These are phyloP conservation scores for Perca schrenkii DNA, from an alignment of 2,113 vertebrate genomes.

Conservation along the genomic window DNA sequence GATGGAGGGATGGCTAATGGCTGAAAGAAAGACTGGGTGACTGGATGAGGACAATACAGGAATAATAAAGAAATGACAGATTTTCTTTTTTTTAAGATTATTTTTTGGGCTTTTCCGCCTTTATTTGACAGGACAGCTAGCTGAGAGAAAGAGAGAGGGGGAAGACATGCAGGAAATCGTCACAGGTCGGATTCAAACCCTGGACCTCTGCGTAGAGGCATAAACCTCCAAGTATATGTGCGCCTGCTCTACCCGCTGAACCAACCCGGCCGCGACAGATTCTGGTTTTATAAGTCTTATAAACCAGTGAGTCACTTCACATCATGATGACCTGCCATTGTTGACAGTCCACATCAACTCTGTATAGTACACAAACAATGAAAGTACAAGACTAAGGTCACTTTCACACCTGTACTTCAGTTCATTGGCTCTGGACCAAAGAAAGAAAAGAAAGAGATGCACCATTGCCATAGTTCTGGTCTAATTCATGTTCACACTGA, in stretches of 20 bases:
- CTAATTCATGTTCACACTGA: no score
- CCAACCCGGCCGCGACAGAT: not conserved
- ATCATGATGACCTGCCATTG: no score
- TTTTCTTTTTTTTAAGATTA: not conserved
- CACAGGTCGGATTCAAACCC: no score
- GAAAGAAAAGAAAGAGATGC: no score
- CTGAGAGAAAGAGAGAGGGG: no score
- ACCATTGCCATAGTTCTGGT: not conserved
- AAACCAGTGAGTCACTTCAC: not conserved
- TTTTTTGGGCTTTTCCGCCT: no score
- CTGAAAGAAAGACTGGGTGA: not conserved
- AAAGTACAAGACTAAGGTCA: not conserved
- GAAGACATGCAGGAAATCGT: no score
- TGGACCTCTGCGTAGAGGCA: no score
- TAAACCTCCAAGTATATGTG: no score
- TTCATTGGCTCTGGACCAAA: no score
- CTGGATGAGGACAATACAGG: not conserved
- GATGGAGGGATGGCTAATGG: slow-evolving; percentile 17
- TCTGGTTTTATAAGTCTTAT: not conserved
- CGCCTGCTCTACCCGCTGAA: no score
- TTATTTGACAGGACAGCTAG: no score
- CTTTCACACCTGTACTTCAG: not conserved
- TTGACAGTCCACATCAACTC: not conserved
- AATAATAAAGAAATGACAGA: not conserved
- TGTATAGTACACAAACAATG: not conserved